These are phyloP conservation scores for Neelides folsomi DNA, from an alignment of 2,888 invertebrate genomes.

Conservation along the genomic window DNA sequence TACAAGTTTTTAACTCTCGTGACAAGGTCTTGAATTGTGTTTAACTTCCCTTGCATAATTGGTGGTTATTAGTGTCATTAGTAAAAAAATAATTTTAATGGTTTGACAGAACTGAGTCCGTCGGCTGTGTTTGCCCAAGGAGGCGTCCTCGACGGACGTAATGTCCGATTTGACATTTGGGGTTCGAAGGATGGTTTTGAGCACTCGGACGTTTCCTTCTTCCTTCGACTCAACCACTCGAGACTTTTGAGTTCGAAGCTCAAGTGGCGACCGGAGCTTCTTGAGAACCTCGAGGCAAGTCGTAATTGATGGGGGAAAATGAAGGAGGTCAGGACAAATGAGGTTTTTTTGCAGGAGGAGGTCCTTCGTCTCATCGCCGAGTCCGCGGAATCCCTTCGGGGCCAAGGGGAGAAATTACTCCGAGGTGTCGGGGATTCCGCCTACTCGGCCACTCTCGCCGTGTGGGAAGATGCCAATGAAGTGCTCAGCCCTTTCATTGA, in stretches of 20 bases:
- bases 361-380: neutral
- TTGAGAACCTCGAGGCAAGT: conserved; percentile 46
- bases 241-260: conserved; percentile 64
- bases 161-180: conserved; percentile 63
- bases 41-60: too few relatives aligned
- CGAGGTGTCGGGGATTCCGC: neutral
- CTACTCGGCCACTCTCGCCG: conserved; percentile 42
- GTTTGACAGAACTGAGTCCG: neutral
- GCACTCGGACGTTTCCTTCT: conserved; percentile 63
- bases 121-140: conserved; percentile 28
- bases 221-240: conserved; percentile 68
- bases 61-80: too few relatives aligned
- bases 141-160: conserved; percentile 49
- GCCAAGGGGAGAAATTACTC: neutral
- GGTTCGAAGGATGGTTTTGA: conserved; percentile 66
- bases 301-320: neutral
- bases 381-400: neutral
- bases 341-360: neutral
- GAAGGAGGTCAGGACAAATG: neutral
- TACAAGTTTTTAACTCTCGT: too few relatives aligned
- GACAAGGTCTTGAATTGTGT: too few relatives aligned
- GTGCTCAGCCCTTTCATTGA: conserved; percentile 55
- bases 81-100: too few relatives aligned
- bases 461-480: conserved; percentile 63
- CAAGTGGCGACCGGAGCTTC: conserved; percentile 64